These are phyloP conservation scores for Anthophora plumipes DNA, from an alignment of 2,888 invertebrate species.

Conservation along the genomic window DNA sequence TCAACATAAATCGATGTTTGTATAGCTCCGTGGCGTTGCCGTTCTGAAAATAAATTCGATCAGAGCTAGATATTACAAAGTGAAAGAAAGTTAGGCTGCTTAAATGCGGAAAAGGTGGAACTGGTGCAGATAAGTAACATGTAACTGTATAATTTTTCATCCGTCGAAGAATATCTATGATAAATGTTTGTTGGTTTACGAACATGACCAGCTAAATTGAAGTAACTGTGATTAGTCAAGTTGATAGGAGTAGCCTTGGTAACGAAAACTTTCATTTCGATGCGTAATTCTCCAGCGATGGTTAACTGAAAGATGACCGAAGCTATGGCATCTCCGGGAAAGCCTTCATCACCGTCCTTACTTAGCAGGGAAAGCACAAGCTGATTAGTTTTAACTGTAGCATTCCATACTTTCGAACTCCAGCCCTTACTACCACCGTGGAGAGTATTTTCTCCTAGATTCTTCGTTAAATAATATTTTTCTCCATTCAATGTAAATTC, in stretches of 20 bases:
- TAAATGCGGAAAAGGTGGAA: neutral
- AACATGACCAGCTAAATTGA: conserved; percentile 96
- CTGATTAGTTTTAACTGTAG: conserved; percentile 74
- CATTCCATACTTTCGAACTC: conserved; percentile 87
- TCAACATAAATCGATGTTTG: conserved; percentile 90
- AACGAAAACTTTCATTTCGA: conserved; percentile 91
- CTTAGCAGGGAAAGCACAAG: conserved; percentile 92
- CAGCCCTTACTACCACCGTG: conserved; percentile 95
- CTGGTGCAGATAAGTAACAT: neutral
- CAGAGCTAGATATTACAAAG: neutral
- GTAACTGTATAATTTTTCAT: neutral
- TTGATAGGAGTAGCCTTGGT: conserved; percentile 93
- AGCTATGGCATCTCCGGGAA: conserved; percentile 92
- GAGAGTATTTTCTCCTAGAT: conserved; percentile 89
- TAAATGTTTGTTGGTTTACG: conserved; percentile 71
- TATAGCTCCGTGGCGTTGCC: conserved; percentile 88
- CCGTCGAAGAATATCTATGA: too few relatives aligned
- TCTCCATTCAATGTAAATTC: conserved; percentile 89
- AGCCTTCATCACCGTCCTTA: conserved; percentile 93
- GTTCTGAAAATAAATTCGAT: conserved; percentile 83
- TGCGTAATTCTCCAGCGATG: conserved; percentile 90
- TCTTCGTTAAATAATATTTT: conserved; percentile 90
- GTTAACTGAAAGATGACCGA: conserved; percentile 90
- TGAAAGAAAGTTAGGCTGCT: neutral
- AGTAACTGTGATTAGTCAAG: conserved; percentile 95